phyloP scores from a whole-genome alignment of 2,113 vertebrate species.

The Ptychochromis oligacanthus region DNA sequence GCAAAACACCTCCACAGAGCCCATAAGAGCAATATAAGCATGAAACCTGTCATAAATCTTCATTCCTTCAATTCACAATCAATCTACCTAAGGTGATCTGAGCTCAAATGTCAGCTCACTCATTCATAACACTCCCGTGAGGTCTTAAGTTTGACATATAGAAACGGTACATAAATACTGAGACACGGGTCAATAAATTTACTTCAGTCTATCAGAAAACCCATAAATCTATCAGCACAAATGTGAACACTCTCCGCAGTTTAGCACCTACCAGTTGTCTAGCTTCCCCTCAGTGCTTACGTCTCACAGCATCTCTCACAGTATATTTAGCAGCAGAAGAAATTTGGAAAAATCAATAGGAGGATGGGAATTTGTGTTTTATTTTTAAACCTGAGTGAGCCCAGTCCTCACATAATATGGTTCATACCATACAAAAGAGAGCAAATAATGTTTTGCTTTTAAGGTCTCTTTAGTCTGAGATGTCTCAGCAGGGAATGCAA shows the following conservation, averaged over 20 bases:
- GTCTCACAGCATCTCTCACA: slow-evolving; percentile 38
- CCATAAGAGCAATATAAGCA: not conserved
- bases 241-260: slow-evolving; percentile 22
- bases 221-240: slow-evolving; percentile 16
- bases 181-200: slow-evolving; percentile 9
- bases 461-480: slow-evolving; percentile 1
- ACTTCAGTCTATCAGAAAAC: not conserved
- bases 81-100: not conserved
- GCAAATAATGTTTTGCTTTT: not conserved
- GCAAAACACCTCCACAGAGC: not conserved
- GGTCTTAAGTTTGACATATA: not conserved
- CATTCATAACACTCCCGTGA: not conserved
- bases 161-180: not conserved
- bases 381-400: slow-evolving; percentile 30
- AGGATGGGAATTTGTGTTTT: slow-evolving; percentile 26
- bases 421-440: slow-evolving; percentile 8
- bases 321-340: slow-evolving; percentile 59
- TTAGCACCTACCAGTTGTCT: slow-evolving; percentile 26
- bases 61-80: not conserved
- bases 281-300: slow-evolving; percentile 9
- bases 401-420: not conserved
- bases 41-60: slow-evolving; percentile 2
- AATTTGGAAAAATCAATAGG: slow-evolving; percentile 66
- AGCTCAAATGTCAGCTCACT: slow-evolving; percentile 18
- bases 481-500: not conserved